These are phyloP conservation scores for Oreochromis tanganicae DNA, from an alignment of 2,113 vertebrate genomes.

Conservation along the genomic window DNA sequence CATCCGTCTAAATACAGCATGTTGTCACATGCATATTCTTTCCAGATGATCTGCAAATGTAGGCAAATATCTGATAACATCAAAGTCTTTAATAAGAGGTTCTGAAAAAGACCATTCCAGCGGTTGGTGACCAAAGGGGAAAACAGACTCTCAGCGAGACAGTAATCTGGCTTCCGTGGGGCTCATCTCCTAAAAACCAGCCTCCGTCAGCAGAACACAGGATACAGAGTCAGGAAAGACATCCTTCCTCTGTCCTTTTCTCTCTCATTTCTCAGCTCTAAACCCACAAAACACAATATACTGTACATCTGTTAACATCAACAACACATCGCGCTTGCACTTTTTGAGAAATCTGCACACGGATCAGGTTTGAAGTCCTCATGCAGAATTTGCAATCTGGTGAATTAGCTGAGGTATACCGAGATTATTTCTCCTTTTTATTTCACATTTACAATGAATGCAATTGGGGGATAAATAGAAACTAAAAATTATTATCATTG, in stretches of 20 bases:
- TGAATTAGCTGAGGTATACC: neutral
- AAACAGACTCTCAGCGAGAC: conserved; percentile 6
- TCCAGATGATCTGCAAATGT: neutral
- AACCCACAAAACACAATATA: neutral
- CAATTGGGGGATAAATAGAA: neutral
- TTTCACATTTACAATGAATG: neutral
- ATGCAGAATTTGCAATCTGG: neutral
- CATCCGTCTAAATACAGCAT: neutral
- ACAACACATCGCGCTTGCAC: neutral
- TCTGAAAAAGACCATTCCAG: neutral
- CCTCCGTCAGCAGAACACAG: conserved; percentile 64
- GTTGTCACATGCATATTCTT: neutral
- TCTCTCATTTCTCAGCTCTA: neutral
- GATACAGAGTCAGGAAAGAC: conserved; percentile 65
- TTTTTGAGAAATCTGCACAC: neutral
- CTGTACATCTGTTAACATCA: neutral
- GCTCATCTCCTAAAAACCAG: conserved; percentile 30
- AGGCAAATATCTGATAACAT: neutral
- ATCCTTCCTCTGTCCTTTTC: conserved; percentile 54
- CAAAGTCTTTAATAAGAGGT: neutral
- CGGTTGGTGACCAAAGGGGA: neutral
- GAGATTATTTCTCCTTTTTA: neutral
- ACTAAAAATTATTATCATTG: neutral
- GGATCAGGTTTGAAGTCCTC: neutral
- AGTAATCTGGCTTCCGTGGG: conserved; percentile 28